A percentile compares a stretch with the other conserved stretches of the same genome.
Evolutionary conservation across 2,797 vertebrate genomes (phyloP).

Genomic region (Eulemur coronatus): DNA sequence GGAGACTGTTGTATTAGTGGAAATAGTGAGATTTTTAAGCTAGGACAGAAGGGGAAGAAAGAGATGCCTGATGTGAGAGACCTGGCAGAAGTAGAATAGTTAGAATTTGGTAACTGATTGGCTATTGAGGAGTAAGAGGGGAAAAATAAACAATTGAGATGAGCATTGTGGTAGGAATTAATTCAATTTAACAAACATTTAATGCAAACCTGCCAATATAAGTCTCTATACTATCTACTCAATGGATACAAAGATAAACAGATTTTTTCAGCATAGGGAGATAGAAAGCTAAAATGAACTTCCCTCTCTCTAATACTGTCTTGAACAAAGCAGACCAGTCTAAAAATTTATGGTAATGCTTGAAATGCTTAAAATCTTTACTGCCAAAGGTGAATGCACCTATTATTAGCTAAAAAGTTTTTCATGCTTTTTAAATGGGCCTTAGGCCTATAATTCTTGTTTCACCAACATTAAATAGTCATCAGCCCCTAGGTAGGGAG

Average conservation of each 20-base stretch:
- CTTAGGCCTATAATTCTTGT: background rate
- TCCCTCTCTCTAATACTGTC: background rate
- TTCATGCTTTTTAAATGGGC: background rate
- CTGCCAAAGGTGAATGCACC: background rate
- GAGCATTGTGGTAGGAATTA: background rate
- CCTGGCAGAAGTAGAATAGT: background rate
- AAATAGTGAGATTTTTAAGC: constrained; percentile 29
- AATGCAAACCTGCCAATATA: background rate
- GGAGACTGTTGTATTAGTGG: background rate
- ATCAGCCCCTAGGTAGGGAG: background rate
- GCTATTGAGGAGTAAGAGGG: background rate
- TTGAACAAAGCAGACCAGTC: constrained; percentile 26
- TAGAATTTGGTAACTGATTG: constrained; percentile 19
- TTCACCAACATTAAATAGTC: constrained; percentile 14
- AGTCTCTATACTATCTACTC: background rate
- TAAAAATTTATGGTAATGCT: constrained; percentile 3
- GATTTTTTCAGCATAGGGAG: background rate
- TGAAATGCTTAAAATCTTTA: constrained; percentile 42
- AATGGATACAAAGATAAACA: constrained; percentile 23
- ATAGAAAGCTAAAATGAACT: constrained; percentile 33
- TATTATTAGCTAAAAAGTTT: constrained; percentile 33
- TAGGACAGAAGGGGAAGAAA: background rate
- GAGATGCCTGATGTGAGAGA: background rate
- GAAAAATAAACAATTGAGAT: background rate
- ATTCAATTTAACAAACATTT: constrained; percentile 14